Evolutionary conservation across 2,797 vertebrate genomes (phyloP).

Genomic region (Gobio occitaniae): DNA sequence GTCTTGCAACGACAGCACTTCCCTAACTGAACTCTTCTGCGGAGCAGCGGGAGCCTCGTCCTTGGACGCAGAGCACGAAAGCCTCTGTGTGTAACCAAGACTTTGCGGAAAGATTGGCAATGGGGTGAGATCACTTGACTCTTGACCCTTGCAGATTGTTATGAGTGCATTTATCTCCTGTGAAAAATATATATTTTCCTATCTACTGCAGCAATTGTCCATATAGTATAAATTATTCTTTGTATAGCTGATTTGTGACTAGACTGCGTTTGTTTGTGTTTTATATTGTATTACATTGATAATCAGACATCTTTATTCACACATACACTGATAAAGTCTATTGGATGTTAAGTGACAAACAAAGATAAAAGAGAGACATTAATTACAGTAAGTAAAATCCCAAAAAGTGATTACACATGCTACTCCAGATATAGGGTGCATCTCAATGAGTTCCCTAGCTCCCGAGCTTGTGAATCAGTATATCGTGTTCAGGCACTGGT

Average conservation of each 20-base stretch:
- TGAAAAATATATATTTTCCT: background rate
- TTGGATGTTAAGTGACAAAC: background rate
- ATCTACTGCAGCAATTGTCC: background rate
- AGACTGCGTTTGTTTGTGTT: background rate
- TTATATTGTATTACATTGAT: background rate
- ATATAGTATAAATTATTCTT: background rate
- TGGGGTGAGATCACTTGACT: no score
- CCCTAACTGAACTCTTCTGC: no score
- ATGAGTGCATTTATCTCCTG: background rate
- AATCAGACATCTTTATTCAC: background rate
- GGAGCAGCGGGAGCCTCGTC: no score
- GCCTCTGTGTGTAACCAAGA: no score
- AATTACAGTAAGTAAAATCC: background rate
- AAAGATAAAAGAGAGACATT: background rate
- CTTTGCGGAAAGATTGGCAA: no score
- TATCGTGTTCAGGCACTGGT: no score
- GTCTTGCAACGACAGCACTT: no score
- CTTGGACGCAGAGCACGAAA: no score
- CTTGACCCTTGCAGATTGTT: constrained; percentile 41
- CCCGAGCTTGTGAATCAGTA: no score
- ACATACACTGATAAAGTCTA: background rate
- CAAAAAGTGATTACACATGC: background rate
- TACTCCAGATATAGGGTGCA: background rate
- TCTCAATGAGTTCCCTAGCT: no score
- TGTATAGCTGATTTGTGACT: background rate